Conservation (phyloP, 1,140 invertebrate genomes). For the Lordiphosa clarofinis region DNA sequence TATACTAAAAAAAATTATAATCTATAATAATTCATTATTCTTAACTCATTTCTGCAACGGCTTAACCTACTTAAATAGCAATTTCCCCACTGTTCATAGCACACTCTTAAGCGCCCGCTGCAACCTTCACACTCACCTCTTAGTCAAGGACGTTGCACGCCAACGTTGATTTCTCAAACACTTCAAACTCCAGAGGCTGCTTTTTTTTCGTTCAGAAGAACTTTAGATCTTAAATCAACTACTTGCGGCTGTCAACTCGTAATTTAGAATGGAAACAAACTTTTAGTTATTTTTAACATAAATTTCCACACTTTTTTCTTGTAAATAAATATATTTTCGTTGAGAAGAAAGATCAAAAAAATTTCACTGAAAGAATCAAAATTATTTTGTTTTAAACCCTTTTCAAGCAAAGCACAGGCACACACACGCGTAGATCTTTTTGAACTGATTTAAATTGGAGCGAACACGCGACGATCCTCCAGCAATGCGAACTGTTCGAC, state of each 20-base stretch:
- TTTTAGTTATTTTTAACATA: slow-evolving; percentile 59
- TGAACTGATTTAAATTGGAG: slow-evolving; percentile 60
- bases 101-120: slow-evolving; percentile 15
- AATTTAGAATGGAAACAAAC: slow-evolving; percentile 59
- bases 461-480: slow-evolving; percentile 62
- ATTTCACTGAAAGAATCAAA: slow-evolving; percentile 60
- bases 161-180: slow-evolving; percentile 30
- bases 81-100: slow-evolving; percentile 6
- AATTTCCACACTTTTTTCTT: slow-evolving; percentile 49
- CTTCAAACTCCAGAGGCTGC: slow-evolving; percentile 18
- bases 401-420: slow-evolving; percentile 6
- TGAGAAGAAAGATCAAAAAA: slow-evolving; percentile 57
- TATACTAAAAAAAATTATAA: no score
- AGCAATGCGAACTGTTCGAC: slow-evolving; percentile 41
- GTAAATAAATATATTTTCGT: slow-evolving; percentile 23
- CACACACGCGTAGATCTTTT: slow-evolving; percentile 58
- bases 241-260: slow-evolving; percentile 60
- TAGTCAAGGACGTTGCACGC: slow-evolving; percentile 64
- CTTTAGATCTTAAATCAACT: slow-evolving; percentile 13
- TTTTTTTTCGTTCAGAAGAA: slow-evolving; percentile 10
- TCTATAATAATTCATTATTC: no score
- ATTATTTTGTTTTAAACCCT: slow-evolving; percentile 13
- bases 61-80: slow-evolving; percentile 2
- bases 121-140: slow-evolving; percentile 67
- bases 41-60: neutral